Percentiles rank a stretch among this genome's conserved stretches.
phyloP scores from a whole-genome alignment of 2,113 vertebrate species.

The Pogona vitticeps region DNA sequence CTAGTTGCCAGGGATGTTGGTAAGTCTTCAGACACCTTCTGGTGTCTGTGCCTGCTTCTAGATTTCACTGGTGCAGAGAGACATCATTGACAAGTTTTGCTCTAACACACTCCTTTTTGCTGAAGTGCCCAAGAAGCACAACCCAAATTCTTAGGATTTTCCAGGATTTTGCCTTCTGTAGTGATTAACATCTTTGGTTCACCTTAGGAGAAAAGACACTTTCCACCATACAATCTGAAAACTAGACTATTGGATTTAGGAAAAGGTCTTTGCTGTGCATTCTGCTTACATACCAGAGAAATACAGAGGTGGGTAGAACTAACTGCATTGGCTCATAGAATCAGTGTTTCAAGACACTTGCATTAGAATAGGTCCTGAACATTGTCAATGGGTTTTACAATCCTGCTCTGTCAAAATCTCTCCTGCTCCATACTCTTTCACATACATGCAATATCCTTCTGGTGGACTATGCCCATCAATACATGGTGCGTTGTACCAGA shows the following conservation, averaged over 20 bases:
- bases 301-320: no score
- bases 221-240: background rate
- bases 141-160: background rate
- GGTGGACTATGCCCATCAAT: background rate
- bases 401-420: background rate
- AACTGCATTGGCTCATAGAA: background rate
- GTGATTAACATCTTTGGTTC: background rate
- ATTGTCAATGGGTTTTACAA: background rate
- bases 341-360: background rate
- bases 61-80: no score
- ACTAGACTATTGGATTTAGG: no score
- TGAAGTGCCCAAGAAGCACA: background rate
- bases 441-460: background rate
- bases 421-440: background rate
- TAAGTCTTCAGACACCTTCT: no score
- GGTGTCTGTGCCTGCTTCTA: no score
- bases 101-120: no score
- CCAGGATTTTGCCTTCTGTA: background rate
- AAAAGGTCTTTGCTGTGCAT: no score
- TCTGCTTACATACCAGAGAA: no score
- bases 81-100: no score
- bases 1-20: no score
- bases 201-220: background rate
- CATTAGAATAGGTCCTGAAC: background rate
- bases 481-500: constrained; percentile 1